Percentiles rank a stretch among this genome's conserved stretches.
Evolutionary conservation across 2,888 invertebrate species (phyloP).

Genomic region (Spodoptera littoralis): DNA sequence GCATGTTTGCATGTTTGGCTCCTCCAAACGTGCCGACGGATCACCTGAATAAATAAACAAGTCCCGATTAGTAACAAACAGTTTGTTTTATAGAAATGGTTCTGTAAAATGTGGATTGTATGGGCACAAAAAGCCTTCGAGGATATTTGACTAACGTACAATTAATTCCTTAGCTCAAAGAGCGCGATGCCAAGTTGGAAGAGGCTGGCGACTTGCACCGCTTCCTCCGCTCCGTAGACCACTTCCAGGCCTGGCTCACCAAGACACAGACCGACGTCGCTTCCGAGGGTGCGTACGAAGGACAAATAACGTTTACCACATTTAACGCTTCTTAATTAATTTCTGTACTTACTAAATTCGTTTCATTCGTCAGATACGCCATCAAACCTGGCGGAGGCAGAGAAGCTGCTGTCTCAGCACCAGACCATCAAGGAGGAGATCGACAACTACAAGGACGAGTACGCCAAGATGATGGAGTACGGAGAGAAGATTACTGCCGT

Average conservation of each 20-base stretch:
- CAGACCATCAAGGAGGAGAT: slow-evolving; percentile 99
- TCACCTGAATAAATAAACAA: too few species aligned
- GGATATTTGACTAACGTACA: not conserved
- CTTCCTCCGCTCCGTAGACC: slow-evolving; percentile 99
- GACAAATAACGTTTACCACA: too few species aligned
- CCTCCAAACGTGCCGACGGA: too few species aligned
- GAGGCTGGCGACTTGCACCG: slow-evolving; percentile 99
- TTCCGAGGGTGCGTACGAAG: slow-evolving; percentile 90
- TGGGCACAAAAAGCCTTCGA: not conserved
- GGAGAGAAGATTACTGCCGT: slow-evolving; percentile 97
- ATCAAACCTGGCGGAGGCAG: slow-evolving; percentile 97
- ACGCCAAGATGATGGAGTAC: slow-evolving; percentile 99
- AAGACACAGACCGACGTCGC: slow-evolving; percentile 99
- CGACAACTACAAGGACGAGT: slow-evolving; percentile 99
- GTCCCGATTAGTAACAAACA: too few species aligned
- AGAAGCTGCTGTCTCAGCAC: slow-evolving; percentile 98
- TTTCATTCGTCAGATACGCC: slow-evolving; percentile 91
- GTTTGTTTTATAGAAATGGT: too few species aligned
- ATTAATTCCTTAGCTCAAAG: slow-evolving; percentile 92
- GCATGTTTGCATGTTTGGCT: too few species aligned
- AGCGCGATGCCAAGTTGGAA: slow-evolving; percentile 99
- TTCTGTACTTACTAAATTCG: not conserved
- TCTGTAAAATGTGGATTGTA: too few species aligned
- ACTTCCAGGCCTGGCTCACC: slow-evolving; percentile 99
- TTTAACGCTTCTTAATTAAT: too few species aligned